phyloP scores from a whole-genome alignment of 2,113 vertebrate species.

The Pituophis catenifer region DNA sequence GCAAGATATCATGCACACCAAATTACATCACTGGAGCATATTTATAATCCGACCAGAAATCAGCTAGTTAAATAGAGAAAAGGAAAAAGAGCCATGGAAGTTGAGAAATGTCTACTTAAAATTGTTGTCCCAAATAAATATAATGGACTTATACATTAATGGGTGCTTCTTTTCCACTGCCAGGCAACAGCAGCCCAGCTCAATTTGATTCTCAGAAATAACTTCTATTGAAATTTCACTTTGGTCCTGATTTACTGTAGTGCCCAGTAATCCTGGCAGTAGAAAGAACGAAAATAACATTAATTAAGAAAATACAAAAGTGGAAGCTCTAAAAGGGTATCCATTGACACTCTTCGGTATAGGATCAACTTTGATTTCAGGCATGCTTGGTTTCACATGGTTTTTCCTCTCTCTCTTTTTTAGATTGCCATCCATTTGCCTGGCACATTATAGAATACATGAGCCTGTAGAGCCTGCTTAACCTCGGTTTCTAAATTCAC shows the following conservation, averaged over 20 bases:
- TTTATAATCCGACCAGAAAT: not conserved
- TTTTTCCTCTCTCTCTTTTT: not conserved
- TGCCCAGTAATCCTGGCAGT: rapidly evolving
- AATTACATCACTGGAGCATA: not conserved
- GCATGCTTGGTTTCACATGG: not conserved
- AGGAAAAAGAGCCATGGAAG: not conserved
- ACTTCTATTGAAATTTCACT: not conserved
- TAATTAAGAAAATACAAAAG: not conserved
- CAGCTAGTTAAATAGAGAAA: not conserved
- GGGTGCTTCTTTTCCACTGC: not conserved
- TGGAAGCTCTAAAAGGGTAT: not conserved
- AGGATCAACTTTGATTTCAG: not conserved
- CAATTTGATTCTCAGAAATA: not conserved
- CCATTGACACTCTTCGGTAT: not conserved
- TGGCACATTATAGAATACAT: not conserved
- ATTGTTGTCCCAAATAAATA: not conserved
- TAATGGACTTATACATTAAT: not conserved
- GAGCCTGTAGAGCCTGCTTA: not conserved
- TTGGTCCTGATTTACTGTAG: not conserved
- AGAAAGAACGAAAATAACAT: not conserved
- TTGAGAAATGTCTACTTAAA: not conserved
- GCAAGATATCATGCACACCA: rapidly evolving
- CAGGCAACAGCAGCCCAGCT: not conserved
- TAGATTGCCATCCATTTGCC: not conserved
- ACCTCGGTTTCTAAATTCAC: not conserved